Percentiles rank a stretch among this genome's conserved stretches.
phyloP scores from a whole-genome alignment of 2,797 vertebrate genomes.

The Euphonia xanthogaster region DNA sequence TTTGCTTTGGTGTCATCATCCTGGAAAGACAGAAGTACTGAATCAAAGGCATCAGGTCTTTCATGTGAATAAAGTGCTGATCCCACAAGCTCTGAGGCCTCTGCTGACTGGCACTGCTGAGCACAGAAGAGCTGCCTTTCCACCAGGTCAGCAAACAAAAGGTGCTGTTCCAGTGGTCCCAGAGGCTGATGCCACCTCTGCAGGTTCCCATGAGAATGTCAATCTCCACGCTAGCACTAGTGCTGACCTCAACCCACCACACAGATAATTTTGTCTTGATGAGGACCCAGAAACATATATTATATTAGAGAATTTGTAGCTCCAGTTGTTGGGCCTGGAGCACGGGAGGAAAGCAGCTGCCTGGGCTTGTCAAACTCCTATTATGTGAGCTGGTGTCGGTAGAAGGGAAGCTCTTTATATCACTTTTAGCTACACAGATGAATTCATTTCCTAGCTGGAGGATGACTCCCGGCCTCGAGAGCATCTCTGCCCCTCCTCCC shows the following conservation, averaged over 20 bases:
- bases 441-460: neutral
- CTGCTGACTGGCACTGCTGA: constrained; percentile 31
- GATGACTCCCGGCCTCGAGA: rapidly evolving
- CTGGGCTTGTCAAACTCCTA: neutral
- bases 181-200: neutral
- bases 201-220: neutral
- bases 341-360: neutral
- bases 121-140: neutral
- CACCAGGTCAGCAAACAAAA: constrained; percentile 20
- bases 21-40: constrained; percentile 49
- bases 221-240: neutral
- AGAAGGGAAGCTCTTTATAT: neutral
- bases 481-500: neutral
- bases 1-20: constrained; percentile 61
- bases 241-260: neutral
- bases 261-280: neutral
- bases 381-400: rapidly evolving
- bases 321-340: neutral
- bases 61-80: constrained; percentile 56
- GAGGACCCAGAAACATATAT: neutral
- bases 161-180: constrained; percentile 5
- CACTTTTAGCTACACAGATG: neutral
- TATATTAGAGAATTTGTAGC: neutral
- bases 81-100: neutral
- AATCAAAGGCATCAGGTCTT: constrained; percentile 47